Conservation (phyloP, 1,140 invertebrate species). For the Anadara kagoshimensis region DNA sequence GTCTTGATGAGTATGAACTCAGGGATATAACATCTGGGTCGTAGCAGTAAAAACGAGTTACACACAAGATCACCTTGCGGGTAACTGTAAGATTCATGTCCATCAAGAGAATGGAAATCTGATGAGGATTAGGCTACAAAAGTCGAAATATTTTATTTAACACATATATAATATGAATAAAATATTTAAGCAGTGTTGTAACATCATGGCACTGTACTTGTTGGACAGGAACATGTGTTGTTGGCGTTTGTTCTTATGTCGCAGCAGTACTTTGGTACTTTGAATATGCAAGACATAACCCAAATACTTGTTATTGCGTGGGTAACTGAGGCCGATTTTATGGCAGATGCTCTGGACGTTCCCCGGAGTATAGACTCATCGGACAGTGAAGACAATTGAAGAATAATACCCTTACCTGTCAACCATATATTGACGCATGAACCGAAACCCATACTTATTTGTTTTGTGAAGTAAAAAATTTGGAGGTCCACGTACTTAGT, state of each 20-base stretch:
- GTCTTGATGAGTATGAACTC: constrained; percentile 1
- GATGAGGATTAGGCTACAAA: constrained; percentile 7
- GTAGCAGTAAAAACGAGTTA: constrained; percentile 9
- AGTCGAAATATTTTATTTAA: constrained; percentile 7
- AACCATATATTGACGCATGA: too few species aligned
- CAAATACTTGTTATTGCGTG: not conserved
- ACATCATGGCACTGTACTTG: constrained; percentile 10
- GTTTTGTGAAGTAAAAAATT: too few species aligned
- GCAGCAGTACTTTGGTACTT: constrained; percentile 19
- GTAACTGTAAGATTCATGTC: constrained; percentile 7
- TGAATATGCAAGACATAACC: not conserved
- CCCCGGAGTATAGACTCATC: too few species aligned
- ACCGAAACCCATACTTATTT: too few species aligned
- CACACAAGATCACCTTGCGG: constrained; percentile 23
- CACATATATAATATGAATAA: constrained; percentile 10
- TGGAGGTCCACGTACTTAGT: too few species aligned
- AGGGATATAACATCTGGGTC: constrained; percentile 6
- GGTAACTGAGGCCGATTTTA: not conserved
- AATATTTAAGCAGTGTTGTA: not conserved
- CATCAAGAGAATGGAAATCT: constrained; percentile 10
- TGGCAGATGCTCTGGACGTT: too few species aligned
- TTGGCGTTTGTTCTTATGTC: constrained; percentile 23
- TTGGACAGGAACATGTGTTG: constrained; percentile 3
- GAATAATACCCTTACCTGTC: too few species aligned
- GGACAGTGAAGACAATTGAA: too few species aligned